phyloP scores from a whole-genome alignment of 2,113 vertebrate species.

The Cynoglossus semilaevis region DNA sequence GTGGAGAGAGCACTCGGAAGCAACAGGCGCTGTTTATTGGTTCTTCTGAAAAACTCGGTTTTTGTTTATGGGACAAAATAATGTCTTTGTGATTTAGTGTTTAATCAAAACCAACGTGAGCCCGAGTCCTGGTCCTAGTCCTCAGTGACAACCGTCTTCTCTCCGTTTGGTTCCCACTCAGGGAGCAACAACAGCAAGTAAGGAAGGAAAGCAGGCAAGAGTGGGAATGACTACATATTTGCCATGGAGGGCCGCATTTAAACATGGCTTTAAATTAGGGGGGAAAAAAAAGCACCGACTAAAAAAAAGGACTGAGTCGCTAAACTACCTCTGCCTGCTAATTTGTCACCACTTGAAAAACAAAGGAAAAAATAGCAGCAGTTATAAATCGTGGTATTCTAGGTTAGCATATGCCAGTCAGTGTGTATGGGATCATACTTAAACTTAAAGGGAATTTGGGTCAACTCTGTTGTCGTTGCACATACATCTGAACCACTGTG shows the following conservation, averaged over 20 bases:
- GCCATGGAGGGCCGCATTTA: slow-evolving; percentile 60
- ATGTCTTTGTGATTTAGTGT: slow-evolving; percentile 62
- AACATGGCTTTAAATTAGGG: slow-evolving; percentile 75
- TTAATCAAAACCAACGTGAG: slow-evolving; percentile 64
- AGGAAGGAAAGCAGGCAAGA: slow-evolving; percentile 52
- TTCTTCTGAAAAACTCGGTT: slow-evolving; percentile 39
- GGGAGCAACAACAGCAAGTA: slow-evolving; percentile 52
- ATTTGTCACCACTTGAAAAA: slow-evolving; percentile 75
- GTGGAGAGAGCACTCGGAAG: slow-evolving; percentile 54
- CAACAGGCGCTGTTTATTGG: slow-evolving; percentile 48
- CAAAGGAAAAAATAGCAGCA: slow-evolving; percentile 57
- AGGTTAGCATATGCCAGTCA: slow-evolving; percentile 44
- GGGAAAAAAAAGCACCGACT: slow-evolving; percentile 71
- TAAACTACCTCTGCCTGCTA: slow-evolving; percentile 71
- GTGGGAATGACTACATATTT: slow-evolving; percentile 67
- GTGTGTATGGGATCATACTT: slow-evolving; percentile 61
- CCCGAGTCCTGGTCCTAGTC: slow-evolving; percentile 52
- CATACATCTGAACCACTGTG: slow-evolving; percentile 60
- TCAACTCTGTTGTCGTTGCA: slow-evolving; percentile 48
- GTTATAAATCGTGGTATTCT: slow-evolving; percentile 61
- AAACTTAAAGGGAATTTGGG: slow-evolving; percentile 60
- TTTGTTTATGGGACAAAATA: slow-evolving; percentile 61
- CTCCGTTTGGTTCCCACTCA: slow-evolving; percentile 42
- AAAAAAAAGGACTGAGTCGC: slow-evolving; percentile 63
- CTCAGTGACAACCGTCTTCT: slow-evolving; percentile 38